Conservation (phyloP, 2,797 vertebrate genomes). For the Netta rufina region DNA sequence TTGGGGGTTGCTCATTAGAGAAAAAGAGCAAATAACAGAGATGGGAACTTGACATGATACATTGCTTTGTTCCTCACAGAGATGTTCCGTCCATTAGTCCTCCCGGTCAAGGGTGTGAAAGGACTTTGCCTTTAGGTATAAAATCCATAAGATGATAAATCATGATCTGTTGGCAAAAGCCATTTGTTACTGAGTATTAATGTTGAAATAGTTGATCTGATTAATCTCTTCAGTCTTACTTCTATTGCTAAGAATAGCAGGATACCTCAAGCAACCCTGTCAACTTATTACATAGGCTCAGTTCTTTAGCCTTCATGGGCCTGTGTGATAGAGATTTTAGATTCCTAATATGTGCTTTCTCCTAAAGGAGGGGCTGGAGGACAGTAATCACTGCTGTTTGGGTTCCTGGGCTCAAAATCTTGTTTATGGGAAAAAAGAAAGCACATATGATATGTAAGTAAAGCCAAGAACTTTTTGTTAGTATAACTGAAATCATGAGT, state of each 20-base stretch:
- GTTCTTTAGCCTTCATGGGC: background rate
- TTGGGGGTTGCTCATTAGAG: background rate
- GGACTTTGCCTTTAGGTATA: background rate
- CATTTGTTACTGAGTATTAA: background rate
- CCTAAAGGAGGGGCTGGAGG: background rate
- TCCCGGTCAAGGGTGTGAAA: background rate
- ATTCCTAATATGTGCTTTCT: background rate
- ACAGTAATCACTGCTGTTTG: background rate
- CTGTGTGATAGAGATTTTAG: background rate
- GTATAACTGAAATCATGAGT: background rate
- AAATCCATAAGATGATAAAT: background rate
- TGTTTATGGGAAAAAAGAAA: background rate
- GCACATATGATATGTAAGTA: background rate
- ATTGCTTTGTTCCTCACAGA: background rate
- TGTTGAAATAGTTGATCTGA: constrained; percentile 3
- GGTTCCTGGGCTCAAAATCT: background rate
- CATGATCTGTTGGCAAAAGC: background rate
- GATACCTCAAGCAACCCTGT: background rate
- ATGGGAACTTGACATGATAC: background rate
- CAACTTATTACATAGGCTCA: background rate
- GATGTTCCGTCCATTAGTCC: background rate
- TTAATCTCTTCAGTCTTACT: background rate
- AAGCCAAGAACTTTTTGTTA: background rate
- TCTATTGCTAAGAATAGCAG: background rate
- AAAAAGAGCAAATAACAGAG: background rate